Evolutionary conservation across 1,140 invertebrate genomes (phyloP).

Genomic region (Babylonia areolata): DNA sequence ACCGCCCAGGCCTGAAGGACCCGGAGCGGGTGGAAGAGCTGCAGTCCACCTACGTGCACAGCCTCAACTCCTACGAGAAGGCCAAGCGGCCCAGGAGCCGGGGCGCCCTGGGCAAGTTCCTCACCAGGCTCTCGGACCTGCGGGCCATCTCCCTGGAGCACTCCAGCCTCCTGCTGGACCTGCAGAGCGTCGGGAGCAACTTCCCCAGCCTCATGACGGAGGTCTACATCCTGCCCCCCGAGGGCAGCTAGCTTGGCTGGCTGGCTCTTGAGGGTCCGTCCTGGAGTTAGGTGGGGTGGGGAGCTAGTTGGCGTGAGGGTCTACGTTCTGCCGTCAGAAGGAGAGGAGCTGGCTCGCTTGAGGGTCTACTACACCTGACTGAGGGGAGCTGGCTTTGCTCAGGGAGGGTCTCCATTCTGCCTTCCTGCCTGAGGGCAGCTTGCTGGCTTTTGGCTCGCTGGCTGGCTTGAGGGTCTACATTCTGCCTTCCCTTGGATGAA

Average conservation of each 20-base stretch:
- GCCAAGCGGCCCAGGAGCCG: slow-evolving; percentile 83
- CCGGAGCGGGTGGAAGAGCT: slow-evolving; percentile 95
- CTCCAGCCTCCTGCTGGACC: slow-evolving; percentile 96
- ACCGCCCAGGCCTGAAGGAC: slow-evolving; percentile 92
- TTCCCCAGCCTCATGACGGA: slow-evolving; percentile 50
- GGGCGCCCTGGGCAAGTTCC: slow-evolving; percentile 89
- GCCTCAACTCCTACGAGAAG: slow-evolving; percentile 89
- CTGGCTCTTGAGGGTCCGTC: too few relatives aligned
- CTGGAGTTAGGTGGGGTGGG: background rate
- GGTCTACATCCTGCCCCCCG: slow-evolving; percentile 42
- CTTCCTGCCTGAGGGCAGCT: slow-evolving; percentile 47
- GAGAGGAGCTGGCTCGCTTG: background rate
- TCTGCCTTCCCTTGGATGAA: background rate
- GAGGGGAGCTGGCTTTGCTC: background rate
- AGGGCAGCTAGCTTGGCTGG: slow-evolving; percentile 36
- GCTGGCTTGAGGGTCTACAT: background rate
- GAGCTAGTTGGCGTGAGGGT: background rate
- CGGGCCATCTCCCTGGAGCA: slow-evolving; percentile 96
- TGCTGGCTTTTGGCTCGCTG: background rate
- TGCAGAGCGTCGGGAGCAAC: slow-evolving; percentile 92
- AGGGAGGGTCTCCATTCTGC: slow-evolving; percentile 29
- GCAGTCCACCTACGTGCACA: slow-evolving; percentile 96
- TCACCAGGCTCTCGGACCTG: slow-evolving; percentile 94
- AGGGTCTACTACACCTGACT: background rate
- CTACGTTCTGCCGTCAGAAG: background rate